These are phyloP conservation scores for Heterodera schachtii DNA, from an alignment of 1,140 invertebrate species.

Conservation along the genomic window DNA sequence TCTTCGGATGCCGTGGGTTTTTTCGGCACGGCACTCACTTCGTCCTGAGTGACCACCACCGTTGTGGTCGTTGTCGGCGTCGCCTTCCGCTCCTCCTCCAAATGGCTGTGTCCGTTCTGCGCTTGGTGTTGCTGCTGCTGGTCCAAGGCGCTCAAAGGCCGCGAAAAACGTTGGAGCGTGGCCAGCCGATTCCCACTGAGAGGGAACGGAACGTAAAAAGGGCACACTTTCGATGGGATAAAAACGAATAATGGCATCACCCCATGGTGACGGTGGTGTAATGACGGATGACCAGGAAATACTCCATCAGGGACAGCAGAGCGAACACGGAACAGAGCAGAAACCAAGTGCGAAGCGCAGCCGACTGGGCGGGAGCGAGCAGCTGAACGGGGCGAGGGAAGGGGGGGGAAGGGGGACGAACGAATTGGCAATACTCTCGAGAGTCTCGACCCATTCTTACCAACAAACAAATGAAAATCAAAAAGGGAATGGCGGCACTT, in stretches of 20 bases:
- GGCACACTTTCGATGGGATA: conserved; percentile 1
- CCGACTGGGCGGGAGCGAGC: neutral
- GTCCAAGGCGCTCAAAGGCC: conserved; percentile 13
- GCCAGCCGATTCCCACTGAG: conserved; percentile 4
- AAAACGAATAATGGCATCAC: too few relatives aligned
- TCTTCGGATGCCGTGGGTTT: neutral
- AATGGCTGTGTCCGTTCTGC: conserved; percentile 18
- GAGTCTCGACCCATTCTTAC: conserved; percentile 31
- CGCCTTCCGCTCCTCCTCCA: neutral
- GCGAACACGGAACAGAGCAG: conserved; percentile 44
- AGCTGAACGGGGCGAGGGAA: conserved; percentile 12
- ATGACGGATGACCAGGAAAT: conserved; percentile 50
- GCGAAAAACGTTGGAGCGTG: conserved; percentile 5
- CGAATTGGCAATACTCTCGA: neutral
- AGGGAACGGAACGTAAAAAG: neutral
- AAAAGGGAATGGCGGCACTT: conserved; percentile 57
- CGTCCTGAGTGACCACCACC: conserved; percentile 22
- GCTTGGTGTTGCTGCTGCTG: neutral
- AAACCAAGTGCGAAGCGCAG: conserved; percentile 44
- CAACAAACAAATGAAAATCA: conserved; percentile 57
- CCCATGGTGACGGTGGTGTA: conserved; percentile 22
- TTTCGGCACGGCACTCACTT: neutral
- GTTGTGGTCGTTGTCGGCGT: conserved; percentile 8
- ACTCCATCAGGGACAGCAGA: conserved; percentile 48
- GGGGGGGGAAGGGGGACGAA: too few relatives aligned